Evolutionary conservation across 2,888 invertebrate genomes (phyloP), one percentile per base, ranked within the genome.

Genomic region (Andrena marginata): DNA sequence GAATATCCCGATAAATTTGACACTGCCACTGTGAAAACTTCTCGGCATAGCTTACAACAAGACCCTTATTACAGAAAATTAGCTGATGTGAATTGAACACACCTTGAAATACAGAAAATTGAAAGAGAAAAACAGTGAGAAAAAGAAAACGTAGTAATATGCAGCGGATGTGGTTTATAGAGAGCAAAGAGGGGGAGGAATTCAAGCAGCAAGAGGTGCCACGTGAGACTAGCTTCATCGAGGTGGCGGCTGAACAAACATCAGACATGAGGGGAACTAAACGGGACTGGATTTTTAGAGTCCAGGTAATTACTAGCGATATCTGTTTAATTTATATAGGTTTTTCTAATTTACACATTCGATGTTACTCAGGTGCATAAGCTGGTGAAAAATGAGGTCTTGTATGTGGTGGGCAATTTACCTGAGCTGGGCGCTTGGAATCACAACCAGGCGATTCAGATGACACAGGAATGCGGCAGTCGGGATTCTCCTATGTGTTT

Each of bases 401-500:
- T 93, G 13, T 94, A 93, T 62, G 93, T 94, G 6, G 94, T 94
- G 59, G 94, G 94, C 29, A 94, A 93, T 82, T 75, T 94, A 26
- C 93, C 94, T 13, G 94, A 94, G 77, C 86, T 94, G 29, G 94
- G 94, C 65, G 91, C 93, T 31, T 94, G 94, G 94, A 94, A 94
- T 86, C 94, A 94, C 74, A 93, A 93, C 54, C 93, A 94, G 80
- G 93, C 94, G 10, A 86, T 94, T 51, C 93, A 92, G 73, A 72
- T 94, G 42, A 86, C 91, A 6, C 91, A 89, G 83, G 94, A 94
- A 87, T 88, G 88, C 54, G 84, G 82, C 75, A 88, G 85, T 42
- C 88, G 87, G 16, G 91, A 92, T 79, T 90, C 91, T 31, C 90
- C 92, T 54, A 71, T 77, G 74, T 74, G 80, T 49, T 90, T 91